Conservation (phyloP, 2,888 invertebrate genomes). For the Copidosoma aretas region DNA sequence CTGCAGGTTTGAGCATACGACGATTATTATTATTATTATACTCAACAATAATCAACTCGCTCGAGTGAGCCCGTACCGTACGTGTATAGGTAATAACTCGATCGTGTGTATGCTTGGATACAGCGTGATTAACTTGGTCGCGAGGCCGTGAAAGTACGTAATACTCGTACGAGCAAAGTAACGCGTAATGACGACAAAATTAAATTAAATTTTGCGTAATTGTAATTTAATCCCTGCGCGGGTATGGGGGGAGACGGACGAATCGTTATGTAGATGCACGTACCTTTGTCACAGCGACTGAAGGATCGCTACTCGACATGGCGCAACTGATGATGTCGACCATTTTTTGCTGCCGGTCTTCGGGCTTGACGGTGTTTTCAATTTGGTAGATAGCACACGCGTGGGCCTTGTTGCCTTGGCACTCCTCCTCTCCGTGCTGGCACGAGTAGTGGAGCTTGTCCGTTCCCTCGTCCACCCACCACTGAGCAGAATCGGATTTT, state of each 20-base stretch:
- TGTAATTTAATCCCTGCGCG: no score
- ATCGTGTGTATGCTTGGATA: no score
- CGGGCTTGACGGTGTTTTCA: slow-evolving; percentile 18
- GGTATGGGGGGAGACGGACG: background rate
- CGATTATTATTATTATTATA: no score
- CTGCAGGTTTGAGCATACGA: no score
- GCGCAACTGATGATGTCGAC: slow-evolving; percentile 42
- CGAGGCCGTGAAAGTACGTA: no score
- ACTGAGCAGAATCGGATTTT: slow-evolving; percentile 1
- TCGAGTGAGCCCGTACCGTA: no score
- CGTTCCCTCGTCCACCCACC: background rate
- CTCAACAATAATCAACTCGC: no score
- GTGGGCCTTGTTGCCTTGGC: slow-evolving; percentile 65
- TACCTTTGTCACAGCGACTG: slow-evolving; percentile 47
- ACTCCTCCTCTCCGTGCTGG: slow-evolving; percentile 65
- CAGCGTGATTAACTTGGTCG: no score
- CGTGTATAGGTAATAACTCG: no score
- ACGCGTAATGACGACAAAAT: background rate
- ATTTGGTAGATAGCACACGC: slow-evolving; percentile 61
- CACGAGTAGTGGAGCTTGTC: slow-evolving; percentile 56
- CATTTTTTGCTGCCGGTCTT: slow-evolving; percentile 28
- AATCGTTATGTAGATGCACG: slow-evolving; percentile 14
- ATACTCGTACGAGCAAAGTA: no score
- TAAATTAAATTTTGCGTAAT: background rate
- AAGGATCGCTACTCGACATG: slow-evolving; percentile 44